Conservation (phyloP, 2,797 vertebrate genomes). For the Simalia tracyae region DNA sequence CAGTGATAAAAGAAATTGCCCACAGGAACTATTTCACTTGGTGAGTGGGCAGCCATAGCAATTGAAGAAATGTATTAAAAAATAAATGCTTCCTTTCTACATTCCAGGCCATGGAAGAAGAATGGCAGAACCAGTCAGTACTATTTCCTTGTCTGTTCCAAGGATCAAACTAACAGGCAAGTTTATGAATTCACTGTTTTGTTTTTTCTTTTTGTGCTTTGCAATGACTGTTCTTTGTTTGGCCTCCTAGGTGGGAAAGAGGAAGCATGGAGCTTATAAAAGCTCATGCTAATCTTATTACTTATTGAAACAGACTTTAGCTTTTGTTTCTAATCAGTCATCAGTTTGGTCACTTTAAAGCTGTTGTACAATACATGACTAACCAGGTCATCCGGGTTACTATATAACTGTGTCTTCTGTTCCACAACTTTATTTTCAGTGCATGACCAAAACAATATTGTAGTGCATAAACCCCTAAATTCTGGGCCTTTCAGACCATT, state of each 20-base stretch:
- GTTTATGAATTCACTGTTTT: neutral
- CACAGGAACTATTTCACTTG: neutral
- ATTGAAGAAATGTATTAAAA: neutral
- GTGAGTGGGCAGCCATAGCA: neutral
- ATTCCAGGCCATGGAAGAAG: neutral
- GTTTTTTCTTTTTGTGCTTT: neutral
- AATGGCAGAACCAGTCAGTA: neutral
- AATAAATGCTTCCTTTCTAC: neutral
- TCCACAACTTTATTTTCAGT: neutral
- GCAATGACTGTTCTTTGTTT: neutral
- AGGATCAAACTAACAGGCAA: neutral
- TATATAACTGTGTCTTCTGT: neutral
- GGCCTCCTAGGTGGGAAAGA: neutral
- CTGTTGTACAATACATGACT: neutral
- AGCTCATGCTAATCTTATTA: slow-evolving; percentile 8
- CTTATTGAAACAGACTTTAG: neutral
- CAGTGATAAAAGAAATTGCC: neutral
- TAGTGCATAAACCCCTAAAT: neutral
- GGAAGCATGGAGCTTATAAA: slow-evolving; percentile 7
- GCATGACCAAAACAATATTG: neutral
- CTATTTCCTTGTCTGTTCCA: neutral
- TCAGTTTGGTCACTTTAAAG: neutral
- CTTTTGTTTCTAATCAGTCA: neutral
- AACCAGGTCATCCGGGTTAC: neutral
- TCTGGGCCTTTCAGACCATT: neutral